Conservation (phyloP, 2,888 invertebrate species). For the Tortrix viridana region DNA sequence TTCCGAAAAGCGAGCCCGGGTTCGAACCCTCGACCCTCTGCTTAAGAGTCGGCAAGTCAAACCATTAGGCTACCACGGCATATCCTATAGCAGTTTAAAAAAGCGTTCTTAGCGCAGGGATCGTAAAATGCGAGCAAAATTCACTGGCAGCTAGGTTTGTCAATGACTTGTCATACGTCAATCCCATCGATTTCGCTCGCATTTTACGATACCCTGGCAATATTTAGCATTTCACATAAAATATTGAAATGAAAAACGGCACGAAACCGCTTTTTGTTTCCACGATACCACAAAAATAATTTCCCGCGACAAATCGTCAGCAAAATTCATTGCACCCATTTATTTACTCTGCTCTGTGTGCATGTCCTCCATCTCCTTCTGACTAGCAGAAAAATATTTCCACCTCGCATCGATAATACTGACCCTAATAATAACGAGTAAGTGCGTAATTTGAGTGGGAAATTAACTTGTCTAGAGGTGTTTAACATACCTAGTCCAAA, state of each 20-base stretch:
- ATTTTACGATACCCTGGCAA: too few species aligned
- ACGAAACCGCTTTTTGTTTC: background rate
- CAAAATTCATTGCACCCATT: conserved; percentile 25
- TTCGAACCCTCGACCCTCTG: too few species aligned
- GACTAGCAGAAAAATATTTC: background rate
- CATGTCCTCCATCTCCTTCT: background rate
- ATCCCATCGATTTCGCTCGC: too few species aligned
- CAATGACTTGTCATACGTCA: too few species aligned
- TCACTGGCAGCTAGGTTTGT: too few species aligned
- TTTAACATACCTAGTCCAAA: background rate
- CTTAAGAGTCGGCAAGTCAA: too few species aligned
- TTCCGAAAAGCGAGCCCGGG: too few species aligned
- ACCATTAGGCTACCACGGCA: too few species aligned
- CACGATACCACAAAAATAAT: conserved; percentile 12
- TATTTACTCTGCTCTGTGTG: conserved; percentile 21
- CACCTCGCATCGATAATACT: conserved; percentile 9
- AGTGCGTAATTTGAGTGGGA: background rate
- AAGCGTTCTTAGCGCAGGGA: too few species aligned
- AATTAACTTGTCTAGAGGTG: conserved; percentile 4
- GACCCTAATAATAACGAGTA: conserved; percentile 16
- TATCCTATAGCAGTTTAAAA: too few species aligned
- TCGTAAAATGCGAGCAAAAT: too few species aligned
- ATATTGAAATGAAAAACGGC: background rate
- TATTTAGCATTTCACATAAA: background rate
- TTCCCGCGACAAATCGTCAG: conserved; percentile 16